Base-by-base conservation (phyloP, 2,888 invertebrate genomes). In the Rugalucina vietnamica region DNA sequence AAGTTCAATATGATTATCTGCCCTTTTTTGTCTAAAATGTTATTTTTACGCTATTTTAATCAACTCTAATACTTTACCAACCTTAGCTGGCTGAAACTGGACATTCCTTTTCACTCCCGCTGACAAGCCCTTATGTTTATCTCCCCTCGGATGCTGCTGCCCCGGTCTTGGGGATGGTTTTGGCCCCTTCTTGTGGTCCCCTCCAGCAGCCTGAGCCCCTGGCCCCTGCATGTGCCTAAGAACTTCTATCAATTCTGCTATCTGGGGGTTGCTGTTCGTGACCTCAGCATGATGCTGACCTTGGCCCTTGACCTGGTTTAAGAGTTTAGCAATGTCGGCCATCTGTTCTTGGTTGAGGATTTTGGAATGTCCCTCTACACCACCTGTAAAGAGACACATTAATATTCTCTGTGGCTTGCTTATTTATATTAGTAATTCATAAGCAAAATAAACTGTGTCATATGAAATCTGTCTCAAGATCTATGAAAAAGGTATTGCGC, bases 341-440 rank as follows among this genome's bases (percentile, higher is more conserved):
- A 92, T 77, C 73, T 91, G 90, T 36, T 91, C 90, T 24, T 88
- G 88, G 43, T 81, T 89, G 21, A 92, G 82, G 12, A 90, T 90
- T 34, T 81, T 87, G 27, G 24, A 29, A 36, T 72, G 70, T 27
- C 24, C 70, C 21, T 32, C 34, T 21, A 34, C 76, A 37, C 57
- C 57, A 21, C 27, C 29, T 50, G 29, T 10, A 4, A 24, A 43
- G 21, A 29, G 14, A 29, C 14, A n/a, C n/a, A n/a, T n/a, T n/a
- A n/a, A n/a, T n/a, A n/a, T n/a, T n/a, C n/a, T n/a, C 34, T 32
- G 8, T 70, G 27, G 8, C 18, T 27, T 29, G 14, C 70, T 70
- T 21, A 32, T 12, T 65, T 18, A 65, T 21, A 8, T 1, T 32
- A 32, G 32, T 65, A 34, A 29, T 36, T 36, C 36, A 65, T 29